Evolutionary conservation across 2,113 vertebrate species (phyloP), one percentile per base, ranked within the genome.

Genomic region (Larimichthys crocea): DNA sequence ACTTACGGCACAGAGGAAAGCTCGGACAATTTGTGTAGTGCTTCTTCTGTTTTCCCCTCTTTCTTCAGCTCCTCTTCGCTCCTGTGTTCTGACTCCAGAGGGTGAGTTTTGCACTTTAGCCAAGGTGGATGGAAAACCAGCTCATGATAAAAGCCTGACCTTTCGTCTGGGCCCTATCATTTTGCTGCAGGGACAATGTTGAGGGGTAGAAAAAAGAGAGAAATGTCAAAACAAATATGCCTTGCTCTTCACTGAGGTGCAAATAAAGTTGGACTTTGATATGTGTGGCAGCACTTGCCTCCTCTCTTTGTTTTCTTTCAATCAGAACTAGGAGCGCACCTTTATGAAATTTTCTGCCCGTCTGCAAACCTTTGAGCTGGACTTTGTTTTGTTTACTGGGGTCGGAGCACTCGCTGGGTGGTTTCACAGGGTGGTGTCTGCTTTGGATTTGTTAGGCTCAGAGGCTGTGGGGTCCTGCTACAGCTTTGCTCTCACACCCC

Each of bases 111-210:
- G 61, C 35, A 65, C 73, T 86, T 42, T 15, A 82, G 76, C 71
- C 63, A 77, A 82, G 80, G 57, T 82, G 65, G 75, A 66, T 82
- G 63, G 61, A 85, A 89, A 88, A 82, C 68, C 77, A 76, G 68
- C 76, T 82, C 24, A 46, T 80, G 84, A 90, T 89, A 83, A 90
- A 88, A 89, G 86, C 69, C 87, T 89, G 87, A 90, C 89, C 89
- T 91, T 92, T 92, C 35, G 77, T 62, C 59, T 61, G 40, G 62
- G 70, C 70, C 80, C 83, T 88, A 84, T 90, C 90, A 83, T 87
- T 79, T 60, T 76, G 73, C 84, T 88, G 81, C 69, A 61, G 84
- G 81, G 69, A 88, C 74, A 65, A 67, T 68, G 77, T 65, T 49
- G 42, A 76, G 68, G 74, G 55, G 42, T 56, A 66, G 71, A 40